Base-by-base conservation (phyloP, 2,888 invertebrate genomes). In the Melinaea menophilus region DNA sequence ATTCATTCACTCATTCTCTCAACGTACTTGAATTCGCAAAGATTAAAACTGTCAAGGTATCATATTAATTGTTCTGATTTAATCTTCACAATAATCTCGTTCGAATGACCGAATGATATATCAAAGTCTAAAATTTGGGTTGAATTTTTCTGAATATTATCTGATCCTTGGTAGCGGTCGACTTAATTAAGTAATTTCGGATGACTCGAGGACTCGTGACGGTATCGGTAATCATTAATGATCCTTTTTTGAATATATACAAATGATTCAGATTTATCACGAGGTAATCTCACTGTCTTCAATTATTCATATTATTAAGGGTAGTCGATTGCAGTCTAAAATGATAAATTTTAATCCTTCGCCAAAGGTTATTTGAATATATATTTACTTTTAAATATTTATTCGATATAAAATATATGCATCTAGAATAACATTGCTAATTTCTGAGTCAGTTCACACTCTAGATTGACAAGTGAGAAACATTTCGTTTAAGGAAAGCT, bases 51-150 rank as follows among this genome's bases (percentile, higher is more conserved):
- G 82, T 81, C 80, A 77, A 71, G 76, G 71, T 66, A 71, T 73
- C 75, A 72, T 80, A 84, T 84, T 84, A 84, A 85, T 83, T 72
- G 77, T 72, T 66, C 65, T 72, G 79, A 79, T 81, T 67, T 75
- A 83, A 88, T 88, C 86, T 64, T 59, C 59, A 41, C 69, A 67
- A 68, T 67, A 68, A 72, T 72, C 69, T 69, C 64, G 69, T 72
- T 72, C 65, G 69, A 64, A 67, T 67, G 69, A 74, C 73, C 78
- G 80, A 82, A 83, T 86, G 81, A 88, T 88, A 84, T 82, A 86
- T 88, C 88, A 88, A 87, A 83, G 82, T 83, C 82, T 71, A 72
- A 75, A 78, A 84, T 85, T 81, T 78, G 74, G 84, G 82, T 80
- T 86, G 82, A 79, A 78, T 82, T 84, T 82, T 84, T 78, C 83